These are phyloP conservation scores for Ctenoplectra terminalis DNA, from an alignment of 1,140 invertebrate species.

Conservation along the genomic window DNA sequence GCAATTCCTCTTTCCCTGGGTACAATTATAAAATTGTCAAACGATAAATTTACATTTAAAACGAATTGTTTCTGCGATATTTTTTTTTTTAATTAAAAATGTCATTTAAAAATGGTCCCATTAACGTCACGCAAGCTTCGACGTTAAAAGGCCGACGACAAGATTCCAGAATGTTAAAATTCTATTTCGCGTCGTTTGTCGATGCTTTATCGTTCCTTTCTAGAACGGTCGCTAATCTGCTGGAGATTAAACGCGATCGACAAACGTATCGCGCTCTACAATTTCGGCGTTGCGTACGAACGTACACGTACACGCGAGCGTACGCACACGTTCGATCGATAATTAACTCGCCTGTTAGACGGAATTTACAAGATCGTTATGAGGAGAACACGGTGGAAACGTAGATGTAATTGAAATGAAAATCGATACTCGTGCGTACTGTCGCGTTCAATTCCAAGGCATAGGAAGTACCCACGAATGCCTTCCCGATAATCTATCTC, in stretches of 20 bases:
- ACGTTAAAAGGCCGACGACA: neutral
- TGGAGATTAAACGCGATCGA: constrained; percentile 8
- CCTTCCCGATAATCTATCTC: neutral
- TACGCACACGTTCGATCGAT: neutral
- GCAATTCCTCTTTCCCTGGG: neutral
- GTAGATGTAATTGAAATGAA: constrained; percentile 1
- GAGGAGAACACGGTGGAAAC: neutral
- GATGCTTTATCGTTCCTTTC: neutral
- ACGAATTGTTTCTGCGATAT: too few species aligned
- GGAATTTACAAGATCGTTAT: constrained; percentile 25
- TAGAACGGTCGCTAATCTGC: neutral
- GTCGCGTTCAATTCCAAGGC: neutral
- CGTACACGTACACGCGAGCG: too few species aligned
- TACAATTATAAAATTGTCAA: neutral
- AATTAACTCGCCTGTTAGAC: constrained; percentile 11
- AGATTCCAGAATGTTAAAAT: neutral
- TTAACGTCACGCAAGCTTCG: neutral
- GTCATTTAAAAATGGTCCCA: neutral
- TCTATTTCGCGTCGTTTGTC: neutral
- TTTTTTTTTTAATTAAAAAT: neutral
- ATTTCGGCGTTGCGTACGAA: neutral
- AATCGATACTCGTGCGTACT: constrained; percentile 24
- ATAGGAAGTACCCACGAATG: too few species aligned
- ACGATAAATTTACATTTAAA: neutral
- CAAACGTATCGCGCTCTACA: constrained; percentile 5